phyloP scores from a whole-genome alignment of 2,888 invertebrate species.

The Drosophila gaucha region DNA sequence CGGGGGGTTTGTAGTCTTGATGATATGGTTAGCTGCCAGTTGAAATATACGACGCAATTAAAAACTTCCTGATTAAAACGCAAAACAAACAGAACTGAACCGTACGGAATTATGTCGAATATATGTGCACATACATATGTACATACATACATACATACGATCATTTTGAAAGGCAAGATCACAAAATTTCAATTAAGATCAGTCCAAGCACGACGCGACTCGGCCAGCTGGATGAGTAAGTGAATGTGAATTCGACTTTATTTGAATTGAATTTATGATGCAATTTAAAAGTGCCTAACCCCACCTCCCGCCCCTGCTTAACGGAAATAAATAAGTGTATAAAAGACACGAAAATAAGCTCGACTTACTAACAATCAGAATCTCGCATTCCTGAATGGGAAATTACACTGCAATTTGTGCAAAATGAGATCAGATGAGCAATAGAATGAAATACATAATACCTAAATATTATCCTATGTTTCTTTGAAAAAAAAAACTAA shows the following conservation, averaged over 20 bases:
- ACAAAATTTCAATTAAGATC: slow-evolving; percentile 72
- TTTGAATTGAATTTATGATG: slow-evolving; percentile 73
- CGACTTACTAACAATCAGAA: slow-evolving; percentile 21
- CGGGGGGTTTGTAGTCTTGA: slow-evolving; percentile 35
- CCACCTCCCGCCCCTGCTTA: neutral
- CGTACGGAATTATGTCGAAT: slow-evolving; percentile 49
- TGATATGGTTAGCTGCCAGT: slow-evolving; percentile 67
- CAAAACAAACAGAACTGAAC: slow-evolving; percentile 60
- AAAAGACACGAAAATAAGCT: slow-evolving; percentile 20
- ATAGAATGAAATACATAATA: neutral
- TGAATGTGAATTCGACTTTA: slow-evolving; percentile 63
- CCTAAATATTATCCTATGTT: no score
- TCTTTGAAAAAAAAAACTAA: no score
- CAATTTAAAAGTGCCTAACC: slow-evolving; percentile 47
- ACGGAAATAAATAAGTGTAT: slow-evolving; percentile 22
- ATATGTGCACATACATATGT: neutral
- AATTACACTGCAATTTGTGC: slow-evolving; percentile 31
- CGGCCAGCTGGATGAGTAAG: slow-evolving; percentile 51
- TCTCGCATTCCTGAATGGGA: slow-evolving; percentile 43
- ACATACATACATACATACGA: slow-evolving; percentile 8
- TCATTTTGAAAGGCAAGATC: slow-evolving; percentile 57
- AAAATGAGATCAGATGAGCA: slow-evolving; percentile 24
- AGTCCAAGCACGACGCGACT: slow-evolving; percentile 30
- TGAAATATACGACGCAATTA: slow-evolving; percentile 74
- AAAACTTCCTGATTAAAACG: slow-evolving; percentile 77